Evolutionary conservation across 1,140 invertebrate species (phyloP), one percentile per base, ranked within the genome.

Genomic region (Cotesia glomerata): DNA sequence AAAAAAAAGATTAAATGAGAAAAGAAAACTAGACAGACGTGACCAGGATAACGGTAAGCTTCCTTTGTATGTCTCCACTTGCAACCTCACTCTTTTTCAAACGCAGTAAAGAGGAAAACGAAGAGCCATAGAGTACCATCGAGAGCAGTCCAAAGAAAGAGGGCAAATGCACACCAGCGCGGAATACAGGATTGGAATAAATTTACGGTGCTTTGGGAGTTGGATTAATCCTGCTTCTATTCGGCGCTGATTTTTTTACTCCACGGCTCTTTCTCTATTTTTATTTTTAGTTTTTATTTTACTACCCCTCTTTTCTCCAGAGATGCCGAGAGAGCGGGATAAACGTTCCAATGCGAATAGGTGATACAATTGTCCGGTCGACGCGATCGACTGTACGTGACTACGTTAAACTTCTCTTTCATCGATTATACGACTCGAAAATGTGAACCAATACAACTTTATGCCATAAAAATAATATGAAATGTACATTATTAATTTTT

Each of bases 161-260:
- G 69, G 18, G 18, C 11, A 56, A 66, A 52, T 51, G 54, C 54
- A 74, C 69, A 71, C 63, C 54, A 67, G 71, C 68, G 52, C 51
- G 52, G 73, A 74, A 71, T 74, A 70, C 68, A 74, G 63, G 62
- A 71, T 74, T 56, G 68, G 73, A 74, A 74, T 74, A 71, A 74
- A 74, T 74, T 74, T 74, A 67, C 64, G 39, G 69, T 35, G 36
- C 64, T 71, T 66, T 59, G 62, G 34, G 59, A 71, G 69, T 67
- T 64, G 63, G 68, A 74, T 74, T 74, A 71, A 74, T 71, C 56
- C 63, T 70, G 63, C 34, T 74, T 62, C 69, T 62, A 67, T 74
- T 71, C 64, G 69, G 49, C 54, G 49, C 64, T 67, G 56, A 67
- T 61, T 71, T 66, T 65, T 58, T 64, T 64, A 5, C 14, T 16